Evolutionary conservation across 2,888 invertebrate genomes (phyloP).

Genomic region (Harmothoe impar): DNA sequence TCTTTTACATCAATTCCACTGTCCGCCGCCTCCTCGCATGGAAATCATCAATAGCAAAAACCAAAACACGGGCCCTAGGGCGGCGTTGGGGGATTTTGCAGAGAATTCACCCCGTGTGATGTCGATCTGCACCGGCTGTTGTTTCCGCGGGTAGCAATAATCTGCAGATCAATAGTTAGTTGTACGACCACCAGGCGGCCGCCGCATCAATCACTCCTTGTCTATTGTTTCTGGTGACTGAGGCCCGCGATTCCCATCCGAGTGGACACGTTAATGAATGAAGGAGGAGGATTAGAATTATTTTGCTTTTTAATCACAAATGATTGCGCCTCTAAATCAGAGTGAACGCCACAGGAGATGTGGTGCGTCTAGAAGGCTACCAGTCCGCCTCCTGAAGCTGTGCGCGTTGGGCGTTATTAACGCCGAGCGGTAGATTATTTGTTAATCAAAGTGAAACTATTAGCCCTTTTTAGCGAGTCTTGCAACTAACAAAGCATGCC

Average conservation of each 20-base stretch:
- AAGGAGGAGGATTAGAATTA: background rate
- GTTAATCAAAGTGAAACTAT: slow-evolving; percentile 22
- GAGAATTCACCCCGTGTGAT: background rate
- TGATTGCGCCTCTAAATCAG: slow-evolving; percentile 25
- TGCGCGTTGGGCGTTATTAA: background rate
- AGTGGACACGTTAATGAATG: slow-evolving; percentile 15
- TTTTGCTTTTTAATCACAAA: slow-evolving; percentile 22
- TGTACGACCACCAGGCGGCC: background rate
- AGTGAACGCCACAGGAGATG: background rate
- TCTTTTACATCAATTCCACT: no score
- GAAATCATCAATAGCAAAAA: no score
- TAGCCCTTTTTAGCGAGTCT: slow-evolving; percentile 11
- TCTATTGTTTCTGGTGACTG: slow-evolving; percentile 7
- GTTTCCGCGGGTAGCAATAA: background rate
- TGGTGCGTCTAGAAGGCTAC: background rate
- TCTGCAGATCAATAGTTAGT: background rate
- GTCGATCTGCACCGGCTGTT: background rate
- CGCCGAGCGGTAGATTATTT: slow-evolving; percentile 6
- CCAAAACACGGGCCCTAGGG: no score
- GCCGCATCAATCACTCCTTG: background rate
- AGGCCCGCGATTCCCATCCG: background rate
- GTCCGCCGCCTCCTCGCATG: no score
- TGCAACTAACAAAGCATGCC: background rate
- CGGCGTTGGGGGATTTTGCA: background rate
- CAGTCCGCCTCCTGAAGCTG: background rate